Base-by-base conservation (phyloP, 2,113 vertebrate genomes). In the Uria aalge region DNA sequence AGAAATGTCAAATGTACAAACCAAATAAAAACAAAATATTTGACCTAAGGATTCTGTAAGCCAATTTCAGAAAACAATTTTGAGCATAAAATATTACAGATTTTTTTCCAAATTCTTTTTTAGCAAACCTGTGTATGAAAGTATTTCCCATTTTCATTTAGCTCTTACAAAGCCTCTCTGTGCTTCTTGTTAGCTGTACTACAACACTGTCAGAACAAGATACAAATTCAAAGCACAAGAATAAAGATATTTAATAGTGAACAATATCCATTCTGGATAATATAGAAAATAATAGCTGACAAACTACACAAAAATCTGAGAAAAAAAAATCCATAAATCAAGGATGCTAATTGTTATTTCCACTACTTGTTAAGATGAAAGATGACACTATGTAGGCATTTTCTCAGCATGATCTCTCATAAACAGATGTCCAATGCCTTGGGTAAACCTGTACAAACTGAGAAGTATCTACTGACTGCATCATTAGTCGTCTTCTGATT, bases 391-490 rank as follows among this genome's bases (percentile, higher is more conserved):
- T 72, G 68, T 95, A 93, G 85, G 67, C 67, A 95, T 95, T 97
- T 92, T 93, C 94, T 85, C 75, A 73, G 94, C 80, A 4, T 93
- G 84, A 92, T 96, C 89, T 93, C 90, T 91, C 79, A 95, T 92
- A 96, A 98, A 97, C 91, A 98, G 94, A 95, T 97, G 93, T 95
- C 95, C 91, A 95, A 53, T 93, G 93, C 85, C 92, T 97, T 96
- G 83, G 69, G 80, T 98, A 97, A 97, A 97, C 92, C 93, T 97
- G 56, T 84, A 85, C 92, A 95, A 96, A 93, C 94, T 92, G 94
- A 94, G 77, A 95, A 92, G 63, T 86, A 84, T 92, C 92, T 96
- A 84, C 80, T 75, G 94, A 94, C 78, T 94, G 64, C 73, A 97
- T 95, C 62, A 97, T 97, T 97, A 95, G 55, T 96, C 85, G 64